phyloP scores from a whole-genome alignment of 2,888 invertebrate genomes.

The Trypoxylon attenuatum region DNA sequence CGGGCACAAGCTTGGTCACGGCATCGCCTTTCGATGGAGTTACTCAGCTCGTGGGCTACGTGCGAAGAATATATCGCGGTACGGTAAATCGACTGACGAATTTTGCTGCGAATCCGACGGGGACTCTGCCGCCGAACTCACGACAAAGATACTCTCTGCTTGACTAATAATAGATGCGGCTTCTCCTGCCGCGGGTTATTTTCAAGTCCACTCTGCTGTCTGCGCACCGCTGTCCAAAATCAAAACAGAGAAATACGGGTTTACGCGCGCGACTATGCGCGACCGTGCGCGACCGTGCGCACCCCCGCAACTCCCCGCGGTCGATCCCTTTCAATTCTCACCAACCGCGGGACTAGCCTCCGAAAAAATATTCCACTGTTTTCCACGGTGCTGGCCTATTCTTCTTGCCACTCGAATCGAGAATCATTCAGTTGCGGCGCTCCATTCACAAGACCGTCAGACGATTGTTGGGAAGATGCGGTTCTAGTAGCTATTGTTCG shows the following conservation, averaged over 20 bases:
- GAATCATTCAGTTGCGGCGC: neutral
- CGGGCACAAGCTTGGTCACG: conserved; percentile 12
- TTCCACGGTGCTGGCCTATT: neutral
- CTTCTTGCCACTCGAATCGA: neutral
- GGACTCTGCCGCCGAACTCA: conserved; percentile 46
- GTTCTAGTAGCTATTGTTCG: neutral
- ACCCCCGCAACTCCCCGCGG: neutral
- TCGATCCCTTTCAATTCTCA: neutral
- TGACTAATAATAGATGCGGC: conserved; percentile 69
- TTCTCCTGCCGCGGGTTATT: conserved; percentile 69
- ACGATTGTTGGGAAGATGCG: neutral
- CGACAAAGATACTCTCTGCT: conserved; percentile 64
- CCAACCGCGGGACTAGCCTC: neutral
- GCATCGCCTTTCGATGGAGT: conserved; percentile 25
- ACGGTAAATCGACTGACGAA: conserved; percentile 54
- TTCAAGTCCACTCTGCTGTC: conserved; percentile 66
- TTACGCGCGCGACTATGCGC: conserved; percentile 28
- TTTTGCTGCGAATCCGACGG: conserved; percentile 48
- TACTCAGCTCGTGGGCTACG: conserved; percentile 24
- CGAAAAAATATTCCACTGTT: neutral
- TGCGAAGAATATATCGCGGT: conserved; percentile 45
- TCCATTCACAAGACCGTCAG: neutral
- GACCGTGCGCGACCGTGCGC: conserved; percentile 10
- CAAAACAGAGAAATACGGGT: conserved; percentile 54
- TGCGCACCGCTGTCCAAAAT: conserved; percentile 56